A percentile compares a stretch with the other conserved stretches of the same genome.
phyloP scores from a whole-genome alignment of 1,140 invertebrate genomes.

The Diorhabda sublineata region DNA sequence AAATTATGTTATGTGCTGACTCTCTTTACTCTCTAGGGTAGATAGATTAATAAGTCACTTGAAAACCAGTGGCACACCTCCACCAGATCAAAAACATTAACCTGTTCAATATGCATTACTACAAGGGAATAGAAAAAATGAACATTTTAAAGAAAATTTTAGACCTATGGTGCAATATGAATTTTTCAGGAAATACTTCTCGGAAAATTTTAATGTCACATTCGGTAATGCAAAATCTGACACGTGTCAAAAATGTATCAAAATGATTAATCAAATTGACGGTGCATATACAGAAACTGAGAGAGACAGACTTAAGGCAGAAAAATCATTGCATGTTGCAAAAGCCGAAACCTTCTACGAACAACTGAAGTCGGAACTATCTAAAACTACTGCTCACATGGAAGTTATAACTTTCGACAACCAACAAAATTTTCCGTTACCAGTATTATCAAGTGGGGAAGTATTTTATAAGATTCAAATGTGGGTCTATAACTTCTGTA shows the following conservation, averaged over 20 bases:
- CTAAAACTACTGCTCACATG: background rate
- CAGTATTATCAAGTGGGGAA: conserved; percentile 19
- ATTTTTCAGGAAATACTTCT: background rate
- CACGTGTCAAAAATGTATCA: conserved; percentile 20
- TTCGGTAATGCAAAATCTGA: conserved; percentile 18
- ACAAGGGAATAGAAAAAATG: no score
- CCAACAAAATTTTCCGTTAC: conserved; percentile 23
- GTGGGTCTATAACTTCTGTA: conserved; percentile 24
- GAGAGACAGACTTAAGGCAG: conserved; percentile 1
- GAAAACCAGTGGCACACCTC: no score
- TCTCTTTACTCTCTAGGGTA: no score
- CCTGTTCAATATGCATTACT: no score
- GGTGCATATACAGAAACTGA: conserved; percentile 4
- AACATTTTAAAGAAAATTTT: conserved; percentile 1
- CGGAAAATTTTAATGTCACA: conserved; percentile 16
- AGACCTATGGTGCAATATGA: background rate
- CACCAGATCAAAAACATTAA: no score
- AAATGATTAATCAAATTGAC: conserved; percentile 17
- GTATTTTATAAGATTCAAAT: conserved; percentile 23
- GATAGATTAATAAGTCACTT: no score
- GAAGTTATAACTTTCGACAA: conserved; percentile 19
- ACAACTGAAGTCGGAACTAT: background rate
- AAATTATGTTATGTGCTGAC: no score
- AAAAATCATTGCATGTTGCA: conserved; percentile 14
- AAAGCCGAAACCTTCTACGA: conserved; percentile 14